Conservation (phyloP, 1,140 invertebrate species). For the Magallana gigas region DNA sequence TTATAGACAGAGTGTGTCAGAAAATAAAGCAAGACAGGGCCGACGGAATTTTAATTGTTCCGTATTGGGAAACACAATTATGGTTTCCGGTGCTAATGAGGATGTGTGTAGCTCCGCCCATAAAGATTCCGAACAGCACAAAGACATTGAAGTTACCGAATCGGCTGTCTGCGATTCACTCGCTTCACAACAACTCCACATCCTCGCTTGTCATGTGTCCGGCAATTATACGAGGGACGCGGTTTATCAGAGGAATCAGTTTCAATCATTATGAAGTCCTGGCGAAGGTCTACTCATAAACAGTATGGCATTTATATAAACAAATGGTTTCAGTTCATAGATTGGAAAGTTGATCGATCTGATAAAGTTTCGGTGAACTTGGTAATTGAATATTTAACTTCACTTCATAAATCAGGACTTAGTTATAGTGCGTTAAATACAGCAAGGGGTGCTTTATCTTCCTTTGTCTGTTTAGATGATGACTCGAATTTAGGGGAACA, state of each 20-base stretch:
- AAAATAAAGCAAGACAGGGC: constrained; percentile 49
- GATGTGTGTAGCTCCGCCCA: constrained; percentile 48
- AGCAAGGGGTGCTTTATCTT: too few relatives aligned
- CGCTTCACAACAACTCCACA: neutral
- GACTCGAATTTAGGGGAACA: too few relatives aligned
- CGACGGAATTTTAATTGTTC: constrained; percentile 49
- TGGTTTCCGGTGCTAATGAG: constrained; percentile 49
- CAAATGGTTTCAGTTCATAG: constrained; percentile 43
- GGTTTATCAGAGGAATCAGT: constrained; percentile 31
- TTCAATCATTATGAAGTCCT: constrained; percentile 25
- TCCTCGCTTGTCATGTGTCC: constrained; percentile 15
- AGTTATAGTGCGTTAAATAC: constrained; percentile 34
- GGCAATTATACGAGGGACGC: neutral
- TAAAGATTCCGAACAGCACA: constrained; percentile 33
- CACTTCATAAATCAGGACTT: constrained; percentile 48
- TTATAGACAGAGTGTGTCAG: constrained; percentile 38
- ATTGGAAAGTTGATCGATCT: constrained; percentile 37
- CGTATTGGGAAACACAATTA: constrained; percentile 52
- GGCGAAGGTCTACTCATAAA: neutral
- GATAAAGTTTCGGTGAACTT: constrained; percentile 30
- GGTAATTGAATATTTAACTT: constrained; percentile 47
- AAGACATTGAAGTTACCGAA: constrained; percentile 19
- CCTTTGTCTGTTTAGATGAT: too few relatives aligned
- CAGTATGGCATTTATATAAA: constrained; percentile 45
- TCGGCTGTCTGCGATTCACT: neutral